Conservation (phyloP, 2,888 invertebrate genomes). For the Masnerella sp. region DNA sequence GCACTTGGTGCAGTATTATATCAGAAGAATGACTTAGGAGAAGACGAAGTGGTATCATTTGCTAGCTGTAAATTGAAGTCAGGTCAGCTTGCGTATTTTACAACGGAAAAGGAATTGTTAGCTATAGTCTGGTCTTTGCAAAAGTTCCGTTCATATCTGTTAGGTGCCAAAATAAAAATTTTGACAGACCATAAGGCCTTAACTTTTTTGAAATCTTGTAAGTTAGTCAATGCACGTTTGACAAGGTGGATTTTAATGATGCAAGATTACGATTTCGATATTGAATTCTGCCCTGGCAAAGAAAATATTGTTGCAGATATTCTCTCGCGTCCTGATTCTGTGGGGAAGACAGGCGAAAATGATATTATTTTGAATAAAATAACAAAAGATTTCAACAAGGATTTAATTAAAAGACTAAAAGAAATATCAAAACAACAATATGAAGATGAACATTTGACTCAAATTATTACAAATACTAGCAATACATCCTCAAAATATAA, state of each 20-base stretch:
- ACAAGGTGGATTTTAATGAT: constrained; percentile 65
- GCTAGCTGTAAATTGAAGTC: constrained; percentile 59
- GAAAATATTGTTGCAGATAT: constrained; percentile 63
- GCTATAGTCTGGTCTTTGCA: constrained; percentile 48
- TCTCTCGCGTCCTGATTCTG: neutral
- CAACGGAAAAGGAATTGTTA: constrained; percentile 57
- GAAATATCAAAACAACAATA: neutral
- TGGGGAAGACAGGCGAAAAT: neutral
- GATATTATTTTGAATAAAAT: constrained; percentile 6
- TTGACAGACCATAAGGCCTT: constrained; percentile 67
- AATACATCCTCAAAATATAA: neutral
- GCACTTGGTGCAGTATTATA: constrained; percentile 34
- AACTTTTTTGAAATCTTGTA: constrained; percentile 64
- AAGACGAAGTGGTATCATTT: constrained; percentile 55
- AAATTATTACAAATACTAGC: too few relatives aligned
- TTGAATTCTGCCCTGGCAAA: constrained; percentile 62
- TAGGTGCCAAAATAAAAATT: constrained; percentile 50
- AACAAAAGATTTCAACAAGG: neutral
- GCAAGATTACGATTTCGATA: constrained; percentile 63
- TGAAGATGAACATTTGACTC: neutral
- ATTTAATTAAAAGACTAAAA: neutral
- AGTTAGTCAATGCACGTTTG: constrained; percentile 61
- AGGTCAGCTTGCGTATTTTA: constrained; percentile 59
- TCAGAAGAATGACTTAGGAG: constrained; percentile 18
- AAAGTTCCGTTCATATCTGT: constrained; percentile 64